Conservation (phyloP, 1,140 invertebrate genomes). For the Pseudobourletiella spinata region DNA sequence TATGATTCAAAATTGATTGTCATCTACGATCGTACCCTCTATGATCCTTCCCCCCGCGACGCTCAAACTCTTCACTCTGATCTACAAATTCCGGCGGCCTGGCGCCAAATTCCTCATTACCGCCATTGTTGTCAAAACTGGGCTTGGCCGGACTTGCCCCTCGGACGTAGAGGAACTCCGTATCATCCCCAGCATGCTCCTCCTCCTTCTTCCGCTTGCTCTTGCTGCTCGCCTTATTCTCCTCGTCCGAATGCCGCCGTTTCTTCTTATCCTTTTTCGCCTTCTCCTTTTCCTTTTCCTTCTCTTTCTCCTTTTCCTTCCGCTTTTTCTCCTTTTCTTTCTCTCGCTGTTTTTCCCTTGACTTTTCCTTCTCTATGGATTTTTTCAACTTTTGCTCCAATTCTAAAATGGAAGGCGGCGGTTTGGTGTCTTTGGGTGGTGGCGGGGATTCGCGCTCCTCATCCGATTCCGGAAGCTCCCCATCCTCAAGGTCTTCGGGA, state of each 20-base stretch:
- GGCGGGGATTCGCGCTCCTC: conserved; percentile 21
- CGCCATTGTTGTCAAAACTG: neutral
- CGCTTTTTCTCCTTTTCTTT: conserved; percentile 15
- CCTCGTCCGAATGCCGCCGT: conserved; percentile 11
- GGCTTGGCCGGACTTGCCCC: conserved; percentile 50
- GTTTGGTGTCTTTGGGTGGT: conserved; percentile 10
- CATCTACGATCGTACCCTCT: too few species aligned
- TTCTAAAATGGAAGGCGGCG: neutral
- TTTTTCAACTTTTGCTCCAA: conserved; percentile 4
- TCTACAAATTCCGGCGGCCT: neutral
- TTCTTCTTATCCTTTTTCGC: conserved; percentile 15
- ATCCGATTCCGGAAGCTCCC: conserved; percentile 36
- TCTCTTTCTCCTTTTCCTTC: conserved; percentile 24
- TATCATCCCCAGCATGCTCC: conserved; percentile 56
- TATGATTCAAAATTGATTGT: too few species aligned
- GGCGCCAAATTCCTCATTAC: neutral
- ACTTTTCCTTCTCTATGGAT: conserved; percentile 9
- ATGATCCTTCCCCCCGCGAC: too few species aligned
- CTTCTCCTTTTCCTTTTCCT: conserved; percentile 20
- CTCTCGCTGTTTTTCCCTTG: conserved; percentile 16
- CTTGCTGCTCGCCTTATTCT: conserved; percentile 6
- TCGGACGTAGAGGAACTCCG: conserved; percentile 65
- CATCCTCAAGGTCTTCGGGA: conserved; percentile 36
- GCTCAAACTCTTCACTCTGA: neutral
- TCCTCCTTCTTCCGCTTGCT: conserved; percentile 43